These are phyloP conservation scores for Eretmochelys imbricata DNA, from an alignment of 2,113 vertebrate species.

Conservation along the genomic window DNA sequence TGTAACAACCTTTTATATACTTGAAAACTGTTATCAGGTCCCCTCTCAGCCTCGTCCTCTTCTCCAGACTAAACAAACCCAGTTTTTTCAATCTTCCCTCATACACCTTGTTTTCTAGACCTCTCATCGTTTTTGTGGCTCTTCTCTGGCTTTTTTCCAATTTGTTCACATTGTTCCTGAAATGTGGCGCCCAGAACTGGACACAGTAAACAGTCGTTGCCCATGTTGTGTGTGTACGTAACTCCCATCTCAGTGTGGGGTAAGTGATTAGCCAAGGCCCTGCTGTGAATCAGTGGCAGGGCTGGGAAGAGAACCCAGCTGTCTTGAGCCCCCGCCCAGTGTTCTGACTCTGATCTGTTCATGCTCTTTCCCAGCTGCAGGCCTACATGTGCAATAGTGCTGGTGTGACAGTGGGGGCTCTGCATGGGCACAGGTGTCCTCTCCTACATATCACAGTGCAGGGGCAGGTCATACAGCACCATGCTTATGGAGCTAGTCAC, in stretches of 20 bases:
- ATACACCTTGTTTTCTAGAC: no score
- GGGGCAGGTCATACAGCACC: background rate
- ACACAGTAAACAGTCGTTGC: no score
- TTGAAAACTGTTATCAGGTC: no score
- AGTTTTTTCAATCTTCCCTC: no score
- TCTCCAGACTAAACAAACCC: no score
- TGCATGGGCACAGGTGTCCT: background rate
- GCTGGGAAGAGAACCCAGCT: background rate
- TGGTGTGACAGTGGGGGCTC: background rate
- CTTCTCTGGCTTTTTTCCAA: no score
- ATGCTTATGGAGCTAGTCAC: background rate
- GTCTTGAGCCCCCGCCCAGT: background rate
- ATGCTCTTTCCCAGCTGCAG: background rate
- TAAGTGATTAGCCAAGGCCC: background rate
- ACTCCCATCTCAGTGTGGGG: background rate
- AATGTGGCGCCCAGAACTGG: no score
- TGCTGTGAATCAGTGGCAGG: background rate
- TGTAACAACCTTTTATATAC: no score
- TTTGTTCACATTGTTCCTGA: no score
- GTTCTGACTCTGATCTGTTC: background rate
- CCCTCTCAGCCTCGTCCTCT: no score
- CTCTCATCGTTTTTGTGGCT: no score
- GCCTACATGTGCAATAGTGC: background rate
- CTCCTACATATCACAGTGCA: background rate
- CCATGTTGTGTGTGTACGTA: background rate